Percentiles rank a stretch among this genome's conserved stretches.
Conservation (phyloP, 2,797 vertebrate genomes). For the Melanotaenia boesemani region DNA sequence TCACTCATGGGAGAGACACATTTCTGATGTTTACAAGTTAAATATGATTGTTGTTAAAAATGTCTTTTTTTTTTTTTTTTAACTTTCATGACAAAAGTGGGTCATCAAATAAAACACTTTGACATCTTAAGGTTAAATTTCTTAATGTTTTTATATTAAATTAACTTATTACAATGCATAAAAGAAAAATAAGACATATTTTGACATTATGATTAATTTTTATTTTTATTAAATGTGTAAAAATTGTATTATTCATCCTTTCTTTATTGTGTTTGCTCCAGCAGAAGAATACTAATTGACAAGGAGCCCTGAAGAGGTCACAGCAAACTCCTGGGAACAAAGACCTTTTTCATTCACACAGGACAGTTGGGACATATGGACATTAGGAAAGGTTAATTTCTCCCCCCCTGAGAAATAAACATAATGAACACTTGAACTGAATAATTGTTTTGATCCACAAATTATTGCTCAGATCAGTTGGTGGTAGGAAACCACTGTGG, state of each 20-base stretch:
- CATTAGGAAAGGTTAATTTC: constrained; percentile 46
- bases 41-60: background rate
- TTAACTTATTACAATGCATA: background rate
- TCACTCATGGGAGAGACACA: constrained; percentile 22
- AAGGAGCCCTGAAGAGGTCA: constrained; percentile 42
- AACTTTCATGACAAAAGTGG: background rate
- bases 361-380: constrained; percentile 44
- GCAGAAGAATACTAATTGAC: constrained; percentile 44
- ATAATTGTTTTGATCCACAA: constrained; percentile 55
- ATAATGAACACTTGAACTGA: constrained; percentile 22
- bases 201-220: background rate
- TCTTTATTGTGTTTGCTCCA: background rate
- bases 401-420: constrained; percentile 58
- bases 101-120: background rate
- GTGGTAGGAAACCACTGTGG: background rate
- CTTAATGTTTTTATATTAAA: background rate
- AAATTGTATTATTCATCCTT: background rate
- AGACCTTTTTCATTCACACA: background rate
- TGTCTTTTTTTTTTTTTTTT: constrained; percentile 25
- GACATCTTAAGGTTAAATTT: background rate
- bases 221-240: background rate
- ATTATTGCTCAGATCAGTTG: background rate
- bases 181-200: background rate
- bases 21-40: constrained; percentile 16
- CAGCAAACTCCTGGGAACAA: constrained; percentile 36